Evolutionary conservation across 2,113 vertebrate genomes (phyloP), one percentile per base, ranked within the genome.

Genomic region (Arothron firmamentum): DNA sequence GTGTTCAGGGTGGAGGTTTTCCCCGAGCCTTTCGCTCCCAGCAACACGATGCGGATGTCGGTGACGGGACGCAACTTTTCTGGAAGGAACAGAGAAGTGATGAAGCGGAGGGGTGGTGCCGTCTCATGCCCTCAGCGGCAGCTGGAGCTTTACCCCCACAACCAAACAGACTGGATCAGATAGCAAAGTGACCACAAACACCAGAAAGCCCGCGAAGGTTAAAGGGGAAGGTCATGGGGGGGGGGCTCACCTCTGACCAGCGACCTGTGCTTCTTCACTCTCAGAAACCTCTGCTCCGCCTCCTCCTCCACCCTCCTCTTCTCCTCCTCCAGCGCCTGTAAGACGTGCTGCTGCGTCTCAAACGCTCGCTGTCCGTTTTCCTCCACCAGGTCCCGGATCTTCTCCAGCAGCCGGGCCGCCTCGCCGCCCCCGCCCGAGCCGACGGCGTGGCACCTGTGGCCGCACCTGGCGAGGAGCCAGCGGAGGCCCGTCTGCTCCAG

Each of bases 1-100:
- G 82, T 83, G 59, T 87, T 84, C 43, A 85, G 46, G 2, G 65
- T 23, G 2, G 85, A 88, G 0, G 80, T 88, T 70, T 89, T 91
- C 56, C 90, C 90, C 19, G 87, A 88, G 55, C 78, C 81, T 54
- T 83, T 88, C 4, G 88, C 85, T 72, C 90, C 90, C 14, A 89
- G 11, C 42, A 91, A 21, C 57, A 91, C 81, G 4, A 91, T 54
- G 61, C 72, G 79, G 49, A 89, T 69, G 2, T 83, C 31, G 8
- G 75, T 66, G 1, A 84, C 16, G 13, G 66, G 59, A 16, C 18
- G 64, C 51, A 53, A 7, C 43, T 60, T 69, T 15, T 65, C 89
- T 90, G 81, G 2, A 62, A 25, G 28, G 54, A 0, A 45, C 23
- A 17, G 2, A 8, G 12, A 28, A 31, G 10, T 8, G 4, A 4